Evolutionary conservation across 2,113 vertebrate species (phyloP), one percentile per base, ranked within the genome.

Genomic region (Notiomystis cincta): DNA sequence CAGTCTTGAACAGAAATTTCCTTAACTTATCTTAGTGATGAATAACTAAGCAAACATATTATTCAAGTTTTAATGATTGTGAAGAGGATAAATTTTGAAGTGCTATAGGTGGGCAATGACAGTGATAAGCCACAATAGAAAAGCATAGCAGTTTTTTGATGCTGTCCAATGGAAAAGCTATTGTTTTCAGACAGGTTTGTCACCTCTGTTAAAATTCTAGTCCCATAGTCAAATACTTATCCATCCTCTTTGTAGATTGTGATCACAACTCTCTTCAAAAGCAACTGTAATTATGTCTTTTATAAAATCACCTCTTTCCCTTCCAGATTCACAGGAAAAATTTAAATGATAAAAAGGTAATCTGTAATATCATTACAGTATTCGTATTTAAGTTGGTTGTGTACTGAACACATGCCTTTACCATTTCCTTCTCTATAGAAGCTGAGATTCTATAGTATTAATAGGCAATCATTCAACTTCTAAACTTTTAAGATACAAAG

Each of bases 291-390:
- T 95, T 95, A 80, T 77, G 83, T 90, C 51, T 84, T 95, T 88
- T 78, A 73, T 62, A 83, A 95, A 92, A 88, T 48, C 58, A 62
- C 24, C 38, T 83, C n/a, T 35, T 95, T 83, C 27, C 35, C 45
- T 82, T 85, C 73, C 18, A 92, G 66, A 81, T 88, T 92, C 64
- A 56, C 8, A 51, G 50, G 38, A 81, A 50, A 90, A 93, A 95
- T 92, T 93, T 95, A 80, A 95, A 93, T 92, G 47, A 95, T 90
- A 90, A 96, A 89, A 93, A 90, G 30, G 58, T 78, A 95, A 92
- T 96, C 47, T 93, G 35, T 92, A 87, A 93, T 77, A 83, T 87
- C 80, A 86, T 96, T 95, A 95, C 30, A 38, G 27, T 31, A 12
- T 58, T 95, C 6, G 0, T 89, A 24, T 93, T 92, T 87, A 70